These are phyloP conservation scores for Lates calcarifer DNA, from an alignment of 2,113 vertebrate genomes.

Conservation along the genomic window DNA sequence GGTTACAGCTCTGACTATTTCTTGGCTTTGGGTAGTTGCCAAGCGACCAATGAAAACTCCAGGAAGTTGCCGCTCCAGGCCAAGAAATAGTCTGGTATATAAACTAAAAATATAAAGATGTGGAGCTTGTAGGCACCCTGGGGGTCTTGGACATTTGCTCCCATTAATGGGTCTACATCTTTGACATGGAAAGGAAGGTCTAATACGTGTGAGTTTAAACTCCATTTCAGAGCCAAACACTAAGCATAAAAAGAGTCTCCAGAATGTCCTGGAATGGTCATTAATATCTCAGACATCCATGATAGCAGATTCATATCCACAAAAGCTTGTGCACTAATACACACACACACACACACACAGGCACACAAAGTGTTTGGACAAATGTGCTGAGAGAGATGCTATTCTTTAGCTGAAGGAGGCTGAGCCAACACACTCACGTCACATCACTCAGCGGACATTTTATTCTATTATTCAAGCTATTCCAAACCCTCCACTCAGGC, in stretches of 20 bases:
- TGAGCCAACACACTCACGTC: slow-evolving; percentile 42
- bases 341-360: neutral
- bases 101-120: neutral
- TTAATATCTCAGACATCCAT: neutral
- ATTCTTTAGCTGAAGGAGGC: slow-evolving; percentile 19
- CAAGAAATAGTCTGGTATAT: neutral
- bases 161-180: neutral
- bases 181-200: neutral
- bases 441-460: slow-evolving; percentile 56
- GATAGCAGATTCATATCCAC: slow-evolving; percentile 20
- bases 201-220: neutral
- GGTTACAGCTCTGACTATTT: neutral
- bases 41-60: neutral
- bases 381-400: slow-evolving; percentile 42
- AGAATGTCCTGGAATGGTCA: neutral
- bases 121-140: neutral
- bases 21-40: neutral
- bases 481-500: slow-evolving; percentile 27
- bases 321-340: slow-evolving; percentile 1
- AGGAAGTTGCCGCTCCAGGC: neutral
- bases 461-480: slow-evolving; percentile 41
- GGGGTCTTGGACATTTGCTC: neutral
- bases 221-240: neutral
- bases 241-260: neutral
- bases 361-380: slow-evolving; percentile 37